These are phyloP conservation scores for Philereme transversata DNA, from an alignment of 2,888 invertebrate genomes.

Conservation along the genomic window DNA sequence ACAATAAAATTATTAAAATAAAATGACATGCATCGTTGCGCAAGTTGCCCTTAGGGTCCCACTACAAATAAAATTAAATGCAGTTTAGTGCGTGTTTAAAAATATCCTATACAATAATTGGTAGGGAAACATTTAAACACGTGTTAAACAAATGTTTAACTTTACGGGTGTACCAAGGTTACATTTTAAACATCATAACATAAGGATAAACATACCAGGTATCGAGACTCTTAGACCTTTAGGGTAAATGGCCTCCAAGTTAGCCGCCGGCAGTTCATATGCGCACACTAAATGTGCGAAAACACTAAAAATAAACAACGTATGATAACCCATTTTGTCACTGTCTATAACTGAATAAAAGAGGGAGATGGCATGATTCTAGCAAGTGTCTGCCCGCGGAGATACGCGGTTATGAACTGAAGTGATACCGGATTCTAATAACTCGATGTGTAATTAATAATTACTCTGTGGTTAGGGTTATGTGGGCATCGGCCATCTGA, in stretches of 20 bases:
- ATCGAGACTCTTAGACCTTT: slow-evolving; percentile 85
- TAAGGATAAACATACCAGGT: slow-evolving; percentile 71
- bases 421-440: not conserved
- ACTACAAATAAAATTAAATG: no score
- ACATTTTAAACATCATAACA: no score
- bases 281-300: slow-evolving; percentile 37
- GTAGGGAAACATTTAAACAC: no score
- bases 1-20: no score
- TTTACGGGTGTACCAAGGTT: no score
- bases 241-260: slow-evolving; percentile 83
- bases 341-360: slow-evolving; percentile 19
- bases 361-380: slow-evolving; percentile 22
- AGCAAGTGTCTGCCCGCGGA: slow-evolving; percentile 8
- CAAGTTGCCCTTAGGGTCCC: no score
- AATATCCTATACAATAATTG: no score
- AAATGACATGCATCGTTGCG: no score
- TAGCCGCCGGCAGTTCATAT: slow-evolving; percentile 77
- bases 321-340: slow-evolving; percentile 16
- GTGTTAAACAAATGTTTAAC: no score
- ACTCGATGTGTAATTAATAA: not conserved
- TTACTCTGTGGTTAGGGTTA: slow-evolving; percentile 5
- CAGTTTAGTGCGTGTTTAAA: no score
- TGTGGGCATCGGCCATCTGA: not conserved
- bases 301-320: slow-evolving; percentile 10
- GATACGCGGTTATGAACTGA: slow-evolving; percentile 8